Base-by-base conservation (phyloP, 2,797 vertebrate species). In the Muraenolepis orangiensis region DNA sequence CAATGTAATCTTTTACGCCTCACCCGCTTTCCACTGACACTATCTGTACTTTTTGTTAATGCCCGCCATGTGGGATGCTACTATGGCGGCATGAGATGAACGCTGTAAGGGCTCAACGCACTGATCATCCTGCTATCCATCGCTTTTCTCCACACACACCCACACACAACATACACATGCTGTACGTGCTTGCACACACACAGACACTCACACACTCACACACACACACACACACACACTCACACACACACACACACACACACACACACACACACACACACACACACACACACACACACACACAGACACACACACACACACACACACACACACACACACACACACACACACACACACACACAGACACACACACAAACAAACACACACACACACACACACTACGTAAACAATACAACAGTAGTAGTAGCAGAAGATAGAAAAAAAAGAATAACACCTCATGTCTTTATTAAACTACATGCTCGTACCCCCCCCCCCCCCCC, bases 371-470 rank as follows among this genome's bases (percentile, higher is more conserved):
- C 68, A 38, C 32, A 12, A 20, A 70, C 32, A n/a, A 31, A 70
- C 68, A 34, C 31, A 34, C 31, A 28, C 31, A n/a, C 67, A 69
- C 26, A 28, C 67, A 20, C 67, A 69, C 67, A 69, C 80, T 23
- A 28, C 40, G 66, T 78, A 67, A 30, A 78, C 67, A 42, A 72
- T 69, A 72, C 78, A 73, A 78, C 76, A 78, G 46, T 72, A 77
- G 68, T 64, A 70, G 31, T 51, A 78, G 28, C 61, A 51, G 40
- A 77, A 80, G 73, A 75, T 84, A 76, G 79, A 81, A 84, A 76
- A 29, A 61, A 6, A 57, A 57, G n/a, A 14, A 5, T 51, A 18
- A n/a, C 46, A 26, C 57, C 4, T 61, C 1, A 10, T 2, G 3
- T 23, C 57, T 26, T 61, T 61, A 61, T 61, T 61, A 61, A 26